These are phyloP conservation scores for Temnothorax longispinosus DNA, from an alignment of 1,140 invertebrate species.

Conservation along the genomic window DNA sequence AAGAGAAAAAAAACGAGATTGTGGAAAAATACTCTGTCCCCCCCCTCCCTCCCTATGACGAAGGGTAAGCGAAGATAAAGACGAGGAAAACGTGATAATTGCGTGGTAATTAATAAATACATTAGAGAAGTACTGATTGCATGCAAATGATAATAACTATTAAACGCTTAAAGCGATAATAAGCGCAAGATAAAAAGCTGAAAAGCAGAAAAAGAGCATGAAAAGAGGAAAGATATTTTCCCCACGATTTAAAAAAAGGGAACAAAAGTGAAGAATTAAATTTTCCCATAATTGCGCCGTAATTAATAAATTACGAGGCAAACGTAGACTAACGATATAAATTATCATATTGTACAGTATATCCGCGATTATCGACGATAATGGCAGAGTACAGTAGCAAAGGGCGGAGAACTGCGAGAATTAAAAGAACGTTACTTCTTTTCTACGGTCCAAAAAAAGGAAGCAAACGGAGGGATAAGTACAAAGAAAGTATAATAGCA, in stretches of 20 bases:
- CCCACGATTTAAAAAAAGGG: background rate
- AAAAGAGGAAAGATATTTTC: background rate
- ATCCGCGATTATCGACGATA: background rate
- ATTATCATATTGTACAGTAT: background rate
- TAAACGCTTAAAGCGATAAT: background rate
- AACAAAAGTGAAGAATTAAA: background rate
- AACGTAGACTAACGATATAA: conserved; percentile 7
- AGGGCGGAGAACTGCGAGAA: background rate
- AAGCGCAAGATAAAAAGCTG: background rate
- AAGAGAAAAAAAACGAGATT: background rate
- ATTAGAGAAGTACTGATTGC: conserved; percentile 9
- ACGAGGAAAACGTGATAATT: background rate
- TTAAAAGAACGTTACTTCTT: background rate
- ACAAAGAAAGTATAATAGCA: background rate
- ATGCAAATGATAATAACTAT: background rate
- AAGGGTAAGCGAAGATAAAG: background rate
- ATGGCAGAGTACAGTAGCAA: background rate
- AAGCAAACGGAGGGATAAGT: background rate
- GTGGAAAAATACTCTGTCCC: background rate
- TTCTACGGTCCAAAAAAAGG: background rate
- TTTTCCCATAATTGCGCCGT: background rate
- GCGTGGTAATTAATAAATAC: conserved; percentile 35
- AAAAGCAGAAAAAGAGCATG: background rate
- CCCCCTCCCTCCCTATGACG: too few species aligned
- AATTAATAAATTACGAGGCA: conserved; percentile 12